phyloP scores from a whole-genome alignment of 2,888 invertebrate species.

The Spialia ferax region DNA sequence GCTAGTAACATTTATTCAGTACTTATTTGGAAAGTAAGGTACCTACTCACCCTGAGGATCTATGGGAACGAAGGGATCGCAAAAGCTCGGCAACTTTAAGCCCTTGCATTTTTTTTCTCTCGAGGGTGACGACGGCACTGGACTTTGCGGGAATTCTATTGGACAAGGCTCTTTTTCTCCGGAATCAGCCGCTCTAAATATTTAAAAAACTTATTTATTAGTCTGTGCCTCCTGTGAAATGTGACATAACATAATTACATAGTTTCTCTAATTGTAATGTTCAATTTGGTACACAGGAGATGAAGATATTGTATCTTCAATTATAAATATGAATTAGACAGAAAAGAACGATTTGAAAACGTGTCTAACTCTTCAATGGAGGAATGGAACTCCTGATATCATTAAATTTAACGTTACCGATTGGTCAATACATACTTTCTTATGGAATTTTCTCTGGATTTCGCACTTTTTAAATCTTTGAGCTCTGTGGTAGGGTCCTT shows the following conservation, averaged over 20 bases:
- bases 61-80: conserved; percentile 73
- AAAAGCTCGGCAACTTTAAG: conserved; percentile 57
- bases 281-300: background rate
- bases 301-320: too few species aligned
- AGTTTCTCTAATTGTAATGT: too few species aligned
- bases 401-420: background rate
- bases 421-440: conserved; percentile 9
- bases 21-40: background rate
- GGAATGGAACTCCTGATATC: background rate
- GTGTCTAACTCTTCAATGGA: background rate
- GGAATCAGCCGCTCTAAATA: conserved; percentile 43
- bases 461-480: conserved; percentile 54
- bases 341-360: too few species aligned
- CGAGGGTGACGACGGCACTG: conserved; percentile 67
- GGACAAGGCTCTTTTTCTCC: conserved; percentile 51
- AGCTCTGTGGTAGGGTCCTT: conserved; percentile 61
- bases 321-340: too few species aligned
- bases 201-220: too few species aligned
- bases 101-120: conserved; percentile 59
- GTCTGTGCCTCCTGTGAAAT: background rate
- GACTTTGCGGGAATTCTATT: conserved; percentile 72
- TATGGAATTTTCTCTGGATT: conserved; percentile 25
- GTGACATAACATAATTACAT: background rate
- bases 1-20: background rate
- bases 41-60: conserved; percentile 86